A percentile compares a stretch with the other conserved stretches of the same genome.
These are phyloP conservation scores for Drosophila percnosoma DNA, from an alignment of 2,888 invertebrate species.

Conservation along the genomic window DNA sequence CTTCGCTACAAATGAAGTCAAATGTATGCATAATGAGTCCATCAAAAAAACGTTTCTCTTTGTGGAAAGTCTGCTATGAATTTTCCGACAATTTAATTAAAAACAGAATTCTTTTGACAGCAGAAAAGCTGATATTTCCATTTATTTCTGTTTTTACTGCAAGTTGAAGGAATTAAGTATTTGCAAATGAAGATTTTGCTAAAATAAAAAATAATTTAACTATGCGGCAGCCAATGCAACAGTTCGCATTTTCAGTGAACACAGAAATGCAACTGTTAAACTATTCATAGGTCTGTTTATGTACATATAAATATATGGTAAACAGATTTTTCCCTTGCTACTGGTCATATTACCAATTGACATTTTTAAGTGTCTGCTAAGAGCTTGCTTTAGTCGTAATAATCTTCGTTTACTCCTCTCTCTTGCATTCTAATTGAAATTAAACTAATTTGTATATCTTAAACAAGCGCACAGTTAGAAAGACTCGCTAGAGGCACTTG, in stretches of 20 bases:
- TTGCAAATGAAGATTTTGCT: neutral
- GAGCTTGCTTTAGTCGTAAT: constrained; percentile 42
- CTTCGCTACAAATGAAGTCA: neutral
- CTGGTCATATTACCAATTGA: constrained; percentile 30
- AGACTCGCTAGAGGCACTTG: constrained; percentile 32
- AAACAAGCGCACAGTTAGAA: constrained; percentile 43
- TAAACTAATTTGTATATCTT: constrained; percentile 79
- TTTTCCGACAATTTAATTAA: neutral
- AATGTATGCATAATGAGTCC: neutral
- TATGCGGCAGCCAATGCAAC: neutral
- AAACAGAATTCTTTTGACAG: neutral
- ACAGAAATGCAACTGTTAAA: neutral
- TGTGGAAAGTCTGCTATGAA: neutral
- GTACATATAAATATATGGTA: neutral
- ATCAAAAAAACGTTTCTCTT: neutral
- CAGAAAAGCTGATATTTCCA: neutral
- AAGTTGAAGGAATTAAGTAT: constrained; percentile 12
- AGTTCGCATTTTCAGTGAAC: neutral
- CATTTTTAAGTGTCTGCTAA: constrained; percentile 67
- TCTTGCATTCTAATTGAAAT: constrained; percentile 70
- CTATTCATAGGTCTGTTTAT: neutral
- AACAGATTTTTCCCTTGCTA: neutral
- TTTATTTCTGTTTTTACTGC: neutral
- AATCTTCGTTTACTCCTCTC: constrained; percentile 27
- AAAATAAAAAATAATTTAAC: neutral